phyloP scores from a whole-genome alignment of 2,113 vertebrate species.

The Tachysurus fulvidraco region DNA sequence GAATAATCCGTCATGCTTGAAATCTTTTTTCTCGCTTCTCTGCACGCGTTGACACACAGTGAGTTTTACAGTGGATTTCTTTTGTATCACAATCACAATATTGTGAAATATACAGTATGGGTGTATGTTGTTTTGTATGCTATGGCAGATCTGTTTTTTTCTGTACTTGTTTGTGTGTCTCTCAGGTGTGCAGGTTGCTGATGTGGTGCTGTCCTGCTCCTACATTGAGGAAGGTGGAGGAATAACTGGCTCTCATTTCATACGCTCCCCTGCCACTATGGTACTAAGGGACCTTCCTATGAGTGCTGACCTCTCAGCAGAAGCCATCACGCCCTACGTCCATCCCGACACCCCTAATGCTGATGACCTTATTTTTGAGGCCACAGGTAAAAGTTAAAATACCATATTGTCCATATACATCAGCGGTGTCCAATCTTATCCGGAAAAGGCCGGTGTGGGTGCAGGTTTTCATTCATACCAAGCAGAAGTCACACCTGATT shows the following conservation, averaged over 20 bases:
- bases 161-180: not conserved
- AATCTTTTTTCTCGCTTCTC: not conserved
- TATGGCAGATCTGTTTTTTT: not conserved
- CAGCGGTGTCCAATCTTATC: no score
- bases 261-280: constrained; percentile 69
- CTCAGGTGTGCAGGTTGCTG: constrained; percentile 64
- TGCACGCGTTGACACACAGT: constrained; percentile 28
- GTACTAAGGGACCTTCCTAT: constrained; percentile 72
- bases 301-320: constrained; percentile 65
- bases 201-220: constrained; percentile 76
- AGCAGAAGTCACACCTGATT: no score
- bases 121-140: not conserved
- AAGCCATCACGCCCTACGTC: constrained; percentile 72
- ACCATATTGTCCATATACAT: no score
- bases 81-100: not conserved
- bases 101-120: not conserved
- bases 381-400: constrained; percentile 66
- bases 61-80: constrained; percentile 5
- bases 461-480: no score
- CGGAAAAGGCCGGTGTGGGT: no score
- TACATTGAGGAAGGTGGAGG: constrained; percentile 68
- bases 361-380: constrained; percentile 74
- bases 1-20: constrained; percentile 16
- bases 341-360: constrained; percentile 56
- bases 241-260: constrained; percentile 51